Conservation (phyloP, 2,797 vertebrate species). For the Coracias cyanogaster region DNA sequence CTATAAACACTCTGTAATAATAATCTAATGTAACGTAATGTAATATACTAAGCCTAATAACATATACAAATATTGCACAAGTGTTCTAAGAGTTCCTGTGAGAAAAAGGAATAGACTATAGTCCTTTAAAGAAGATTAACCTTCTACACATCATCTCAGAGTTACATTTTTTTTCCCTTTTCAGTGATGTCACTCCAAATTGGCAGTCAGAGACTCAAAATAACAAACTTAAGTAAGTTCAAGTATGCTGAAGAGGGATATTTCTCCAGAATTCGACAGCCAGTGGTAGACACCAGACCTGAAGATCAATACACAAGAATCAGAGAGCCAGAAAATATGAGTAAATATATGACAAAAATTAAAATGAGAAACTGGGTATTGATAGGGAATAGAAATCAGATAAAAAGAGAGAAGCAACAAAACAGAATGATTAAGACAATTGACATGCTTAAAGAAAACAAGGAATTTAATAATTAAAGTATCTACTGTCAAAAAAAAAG, state of each 20-base stretch:
- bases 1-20: background rate
- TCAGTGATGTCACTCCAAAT: background rate
- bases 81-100: background rate
- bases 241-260: background rate
- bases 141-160: background rate
- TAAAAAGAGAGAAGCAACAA: constrained; percentile 52
- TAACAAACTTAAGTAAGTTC: background rate
- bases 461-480: constrained; percentile 71
- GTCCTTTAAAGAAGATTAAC: background rate
- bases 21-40: background rate
- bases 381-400: constrained; percentile 41
- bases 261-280: background rate
- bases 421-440: constrained; percentile 69
- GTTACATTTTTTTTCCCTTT: background rate
- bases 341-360: constrained; percentile 38
- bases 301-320: background rate
- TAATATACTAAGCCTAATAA: background rate
- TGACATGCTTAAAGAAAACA: constrained; percentile 59
- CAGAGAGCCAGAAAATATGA: background rate
- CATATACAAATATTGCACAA: background rate
- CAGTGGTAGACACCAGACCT: background rate
- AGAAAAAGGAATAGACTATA: background rate
- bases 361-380: constrained; percentile 37
- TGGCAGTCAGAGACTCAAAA: background rate
- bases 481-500: constrained; percentile 18